Evolutionary conservation across 2,113 vertebrate species (phyloP).

Genomic region (Malurus cyaneus): DNA sequence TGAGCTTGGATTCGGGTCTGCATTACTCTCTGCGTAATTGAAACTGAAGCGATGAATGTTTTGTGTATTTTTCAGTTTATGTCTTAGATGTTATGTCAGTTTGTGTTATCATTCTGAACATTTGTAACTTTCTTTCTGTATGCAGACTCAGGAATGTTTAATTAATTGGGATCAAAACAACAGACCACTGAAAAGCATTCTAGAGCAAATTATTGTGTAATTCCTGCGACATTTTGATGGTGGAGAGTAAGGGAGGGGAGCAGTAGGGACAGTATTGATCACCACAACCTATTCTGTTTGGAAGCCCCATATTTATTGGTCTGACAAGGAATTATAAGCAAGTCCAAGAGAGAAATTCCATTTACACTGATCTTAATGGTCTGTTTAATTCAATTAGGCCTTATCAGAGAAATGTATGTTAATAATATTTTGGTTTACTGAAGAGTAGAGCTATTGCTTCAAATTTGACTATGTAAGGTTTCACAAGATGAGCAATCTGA

Average conservation of each 20-base stretch:
- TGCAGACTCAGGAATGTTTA: not conserved
- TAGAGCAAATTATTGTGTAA: not conserved
- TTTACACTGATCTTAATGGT: not conserved
- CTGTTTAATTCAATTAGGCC: slow-evolving; percentile 24
- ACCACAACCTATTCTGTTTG: not conserved
- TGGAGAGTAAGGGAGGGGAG: not conserved
- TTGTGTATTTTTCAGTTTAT: not conserved
- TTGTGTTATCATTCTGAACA: not conserved
- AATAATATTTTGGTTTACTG: not conserved
- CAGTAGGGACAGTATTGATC: not conserved
- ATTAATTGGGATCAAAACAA: not conserved
- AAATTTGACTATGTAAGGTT: not conserved
- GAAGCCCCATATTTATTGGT: not conserved
- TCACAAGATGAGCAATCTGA: not conserved
- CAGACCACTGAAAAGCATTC: not conserved
- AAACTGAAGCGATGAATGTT: not conserved
- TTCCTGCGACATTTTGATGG: not conserved
- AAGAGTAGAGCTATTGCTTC: not conserved
- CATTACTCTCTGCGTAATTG: slow-evolving; percentile 9
- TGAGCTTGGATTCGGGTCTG: not conserved
- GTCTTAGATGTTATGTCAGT: not conserved
- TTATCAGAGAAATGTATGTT: not conserved
- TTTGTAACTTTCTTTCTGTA: not conserved
- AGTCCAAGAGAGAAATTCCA: not conserved
- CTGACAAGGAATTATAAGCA: not conserved